Percentiles rank a stretch among this genome's conserved stretches.
Conservation (phyloP, 2,888 invertebrate species). For the Noctua janthina region DNA sequence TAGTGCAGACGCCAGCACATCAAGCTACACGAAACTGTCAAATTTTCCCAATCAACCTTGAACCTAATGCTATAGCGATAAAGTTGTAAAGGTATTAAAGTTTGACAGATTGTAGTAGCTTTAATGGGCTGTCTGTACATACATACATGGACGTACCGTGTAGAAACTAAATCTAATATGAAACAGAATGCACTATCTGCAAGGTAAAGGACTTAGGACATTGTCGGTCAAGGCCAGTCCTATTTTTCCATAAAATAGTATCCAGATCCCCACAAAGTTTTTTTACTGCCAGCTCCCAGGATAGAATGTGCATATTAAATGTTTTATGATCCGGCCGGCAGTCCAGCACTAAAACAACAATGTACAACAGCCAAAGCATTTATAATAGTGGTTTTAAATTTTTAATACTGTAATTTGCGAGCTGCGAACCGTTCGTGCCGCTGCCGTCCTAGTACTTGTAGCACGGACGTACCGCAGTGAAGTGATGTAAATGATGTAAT, state of each 20-base stretch:
- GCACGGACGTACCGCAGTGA: conserved; percentile 67
- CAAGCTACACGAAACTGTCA: background rate
- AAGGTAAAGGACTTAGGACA: background rate
- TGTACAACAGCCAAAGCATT: conserved; percentile 77
- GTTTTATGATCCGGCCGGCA: conserved; percentile 77
- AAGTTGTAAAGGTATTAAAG: background rate
- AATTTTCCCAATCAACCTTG: too few species aligned
- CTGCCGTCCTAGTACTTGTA: conserved; percentile 66
- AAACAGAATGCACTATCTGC: background rate
- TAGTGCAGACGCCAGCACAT: too few species aligned
- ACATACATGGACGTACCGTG: background rate
- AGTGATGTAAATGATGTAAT: conserved; percentile 73
- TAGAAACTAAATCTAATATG: background rate
- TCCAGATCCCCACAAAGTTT: conserved; percentile 39
- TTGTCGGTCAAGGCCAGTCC: conserved; percentile 18
- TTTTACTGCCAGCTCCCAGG: conserved; percentile 42
- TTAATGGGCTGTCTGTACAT: background rate
- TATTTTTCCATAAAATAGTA: conserved; percentile 12
- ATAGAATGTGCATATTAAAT: conserved; percentile 73
- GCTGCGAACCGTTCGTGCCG: conserved; percentile 70
- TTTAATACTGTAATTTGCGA: conserved; percentile 83
- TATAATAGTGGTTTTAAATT: conserved; percentile 82
- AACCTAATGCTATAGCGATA: too few species aligned
- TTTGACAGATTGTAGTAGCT: background rate
- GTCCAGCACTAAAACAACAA: conserved; percentile 77